phyloP scores from a whole-genome alignment of 2,113 vertebrate genomes.

The Potamarius usumacintae region DNA sequence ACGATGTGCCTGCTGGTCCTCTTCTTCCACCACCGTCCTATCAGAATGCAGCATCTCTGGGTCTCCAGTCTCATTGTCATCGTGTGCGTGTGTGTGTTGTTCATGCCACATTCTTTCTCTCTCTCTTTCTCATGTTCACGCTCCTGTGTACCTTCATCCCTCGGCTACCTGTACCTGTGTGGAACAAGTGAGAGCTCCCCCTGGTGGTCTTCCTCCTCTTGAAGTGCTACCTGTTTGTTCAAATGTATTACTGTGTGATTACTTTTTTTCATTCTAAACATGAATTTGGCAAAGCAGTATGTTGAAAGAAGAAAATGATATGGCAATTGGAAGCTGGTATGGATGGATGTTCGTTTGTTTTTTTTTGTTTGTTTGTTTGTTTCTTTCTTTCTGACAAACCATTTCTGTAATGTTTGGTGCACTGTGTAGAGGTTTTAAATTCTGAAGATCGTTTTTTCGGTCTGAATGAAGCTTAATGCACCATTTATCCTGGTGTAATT shows the following conservation, averaged over 20 bases:
- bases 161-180: slow-evolving; percentile 21
- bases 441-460: not conserved
- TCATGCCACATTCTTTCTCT: slow-evolving; percentile 1
- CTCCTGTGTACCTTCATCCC: not conserved
- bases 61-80: slow-evolving; percentile 46
- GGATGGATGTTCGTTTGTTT: not conserved
- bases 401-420: not conserved
- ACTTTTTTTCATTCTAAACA: not conserved
- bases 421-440: not conserved
- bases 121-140: not conserved
- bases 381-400: not conserved
- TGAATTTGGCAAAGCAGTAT: not conserved
- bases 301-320: not conserved
- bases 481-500: not conserved
- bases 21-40: slow-evolving; percentile 53
- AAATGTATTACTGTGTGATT: not conserved
- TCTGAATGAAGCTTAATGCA: not conserved
- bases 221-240: not conserved
- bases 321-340: not conserved
- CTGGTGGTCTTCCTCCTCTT: not conserved
- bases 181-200: not conserved
- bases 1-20: slow-evolving; percentile 52
- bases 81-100: slow-evolving; percentile 7
- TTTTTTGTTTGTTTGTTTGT: no score
- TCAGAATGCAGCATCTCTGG: slow-evolving; percentile 42